phyloP scores from a whole-genome alignment of 2,888 invertebrate species.

The Tachystola acroxantha region DNA sequence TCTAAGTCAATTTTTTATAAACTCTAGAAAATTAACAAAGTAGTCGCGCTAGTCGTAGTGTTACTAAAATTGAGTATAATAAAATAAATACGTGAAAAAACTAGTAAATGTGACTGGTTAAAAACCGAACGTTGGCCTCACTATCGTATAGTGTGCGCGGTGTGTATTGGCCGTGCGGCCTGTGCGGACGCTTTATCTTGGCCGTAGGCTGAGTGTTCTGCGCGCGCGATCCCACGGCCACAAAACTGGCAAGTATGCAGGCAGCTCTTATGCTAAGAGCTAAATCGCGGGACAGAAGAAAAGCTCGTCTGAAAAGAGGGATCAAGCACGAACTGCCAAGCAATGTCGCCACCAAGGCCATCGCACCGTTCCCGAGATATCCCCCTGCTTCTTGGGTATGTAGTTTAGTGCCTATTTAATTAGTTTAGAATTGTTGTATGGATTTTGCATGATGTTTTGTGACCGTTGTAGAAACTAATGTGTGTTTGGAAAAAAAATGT shows the following conservation, averaged over 20 bases:
- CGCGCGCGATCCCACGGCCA: conserved; percentile 45
- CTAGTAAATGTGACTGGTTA: conserved; percentile 3
- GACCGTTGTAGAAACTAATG: neutral
- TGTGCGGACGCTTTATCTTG: conserved; percentile 11
- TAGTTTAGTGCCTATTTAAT: conserved; percentile 13
- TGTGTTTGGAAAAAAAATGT: no score
- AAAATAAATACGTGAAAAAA: conserved; percentile 12
- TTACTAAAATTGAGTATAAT: conserved; percentile 22
- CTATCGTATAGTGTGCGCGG: conserved; percentile 21
- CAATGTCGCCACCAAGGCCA: conserved; percentile 91
- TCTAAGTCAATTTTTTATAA: conserved; percentile 18
- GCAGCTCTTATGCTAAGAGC: conserved; percentile 95
- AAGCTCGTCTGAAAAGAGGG: conserved; percentile 86
- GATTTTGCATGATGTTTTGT: neutral
- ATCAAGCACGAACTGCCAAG: conserved; percentile 88
- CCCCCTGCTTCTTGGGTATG: conserved; percentile 88
- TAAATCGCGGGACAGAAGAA: conserved; percentile 91
- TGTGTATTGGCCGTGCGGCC: conserved; percentile 16
- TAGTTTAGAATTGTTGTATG: neutral
- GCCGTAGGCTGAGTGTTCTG: conserved; percentile 40
- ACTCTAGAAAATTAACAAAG: conserved; percentile 15
- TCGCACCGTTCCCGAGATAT: conserved; percentile 92
- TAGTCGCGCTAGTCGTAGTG: conserved; percentile 45
- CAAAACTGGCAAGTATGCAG: conserved; percentile 88
- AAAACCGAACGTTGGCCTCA: conserved; percentile 9